Evolutionary conservation across 2,797 vertebrate genomes (phyloP).

Genomic region (Chaetodon trifasciatus): DNA sequence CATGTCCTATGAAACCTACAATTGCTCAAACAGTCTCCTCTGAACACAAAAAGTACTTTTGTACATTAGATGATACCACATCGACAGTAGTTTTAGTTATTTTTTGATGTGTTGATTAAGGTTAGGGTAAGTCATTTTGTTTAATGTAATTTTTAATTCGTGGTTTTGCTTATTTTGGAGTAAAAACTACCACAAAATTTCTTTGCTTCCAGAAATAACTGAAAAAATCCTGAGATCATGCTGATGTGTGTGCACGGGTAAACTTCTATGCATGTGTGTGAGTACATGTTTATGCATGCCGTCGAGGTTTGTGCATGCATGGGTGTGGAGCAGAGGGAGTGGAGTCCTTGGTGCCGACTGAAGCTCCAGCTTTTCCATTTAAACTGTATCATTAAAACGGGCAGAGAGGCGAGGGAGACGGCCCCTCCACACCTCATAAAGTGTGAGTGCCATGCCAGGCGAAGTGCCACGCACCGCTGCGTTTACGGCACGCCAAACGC

Average conservation of each 20-base stretch:
- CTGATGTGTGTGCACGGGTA: neutral
- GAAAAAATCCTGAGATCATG: neutral
- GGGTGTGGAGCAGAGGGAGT: constrained; percentile 50
- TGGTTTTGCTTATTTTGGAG: neutral
- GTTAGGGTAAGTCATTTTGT: neutral
- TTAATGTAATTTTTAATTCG: neutral
- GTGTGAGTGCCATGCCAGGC: constrained; percentile 80
- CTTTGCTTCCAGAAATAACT: neutral
- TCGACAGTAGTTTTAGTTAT: neutral
- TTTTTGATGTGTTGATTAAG: neutral
- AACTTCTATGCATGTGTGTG: neutral
- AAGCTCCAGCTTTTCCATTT: constrained; percentile 82
- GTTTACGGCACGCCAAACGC: constrained; percentile 74
- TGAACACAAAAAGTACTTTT: neutral
- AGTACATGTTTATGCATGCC: constrained; percentile 27
- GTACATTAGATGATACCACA: neutral
- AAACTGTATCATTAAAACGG: constrained; percentile 84
- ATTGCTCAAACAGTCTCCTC: neutral
- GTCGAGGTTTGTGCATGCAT: constrained; percentile 33
- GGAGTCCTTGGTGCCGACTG: constrained; percentile 80
- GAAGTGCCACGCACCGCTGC: constrained; percentile 73
- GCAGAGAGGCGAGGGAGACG: constrained; percentile 76
- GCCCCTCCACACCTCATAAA: constrained; percentile 86
- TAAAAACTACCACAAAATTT: neutral
- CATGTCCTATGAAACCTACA: constrained; percentile 14